Base-by-base conservation (phyloP, 2,888 invertebrate species). In the Apodemia duryi region DNA sequence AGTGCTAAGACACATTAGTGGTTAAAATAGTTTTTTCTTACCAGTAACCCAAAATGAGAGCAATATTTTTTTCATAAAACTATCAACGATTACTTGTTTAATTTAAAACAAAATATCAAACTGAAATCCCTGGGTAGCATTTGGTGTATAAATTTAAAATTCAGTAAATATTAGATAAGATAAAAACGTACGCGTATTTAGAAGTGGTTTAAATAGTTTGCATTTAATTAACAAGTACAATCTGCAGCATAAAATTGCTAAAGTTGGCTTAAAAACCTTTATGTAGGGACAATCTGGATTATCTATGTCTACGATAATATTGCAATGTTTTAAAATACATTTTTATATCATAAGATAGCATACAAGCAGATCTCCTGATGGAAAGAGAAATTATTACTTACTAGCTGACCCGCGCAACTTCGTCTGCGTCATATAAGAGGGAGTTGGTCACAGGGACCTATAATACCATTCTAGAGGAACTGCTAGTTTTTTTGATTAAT, bases 81-180 rank as follows among this genome's bases (percentile, higher is more conserved):
- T 28, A 28, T 28, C 52, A 52, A 52, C 9, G 28, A 10, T 52
- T 51, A 51, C 41, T 46, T 13, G 46, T 46, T 46, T 46, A 46
- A 11, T 46, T 46, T 46, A 11, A 46, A 4, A 46, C 13, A 46
- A 46, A 46, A 11, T 21, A 52, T 3, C 9, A 52, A 9, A 52
- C 52, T 52, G 28, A 52, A 28, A 28, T 52, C 21, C 10, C 7
- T 21, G 2, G 52, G 52, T 52, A 52, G 52, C 52, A 54, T 28
- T 54, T 64, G 63, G 65, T 66, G 67, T 64, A 64, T 65, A 66
- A 66, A 65, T 61, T 38, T 46, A 62, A 64, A 60, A 63, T 65
- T 57, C 43, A 64, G 66, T 51, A 69, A 70, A 69, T 62, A 68
- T 2, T 38, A 51, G 70, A 70, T 70, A 70, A 70, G 70, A 70